Evolutionary conservation across 2,113 vertebrate species (phyloP).

Genomic region (Oreamnos americanus): DNA sequence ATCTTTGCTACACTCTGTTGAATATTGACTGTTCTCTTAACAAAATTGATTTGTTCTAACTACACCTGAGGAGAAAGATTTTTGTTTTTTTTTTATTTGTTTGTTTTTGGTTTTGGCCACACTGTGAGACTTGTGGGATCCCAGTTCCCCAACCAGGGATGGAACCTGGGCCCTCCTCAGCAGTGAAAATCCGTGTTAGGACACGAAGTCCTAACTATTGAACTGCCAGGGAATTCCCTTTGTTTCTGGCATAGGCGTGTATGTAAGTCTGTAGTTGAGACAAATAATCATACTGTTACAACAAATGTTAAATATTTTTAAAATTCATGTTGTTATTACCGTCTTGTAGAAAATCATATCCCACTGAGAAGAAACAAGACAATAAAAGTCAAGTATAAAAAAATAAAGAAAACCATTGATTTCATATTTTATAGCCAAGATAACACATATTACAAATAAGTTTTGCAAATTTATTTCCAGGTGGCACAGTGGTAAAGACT

Average conservation of each 20-base stretch:
- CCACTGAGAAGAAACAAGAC: neutral
- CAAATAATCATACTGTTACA: neutral
- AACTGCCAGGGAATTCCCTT: neutral
- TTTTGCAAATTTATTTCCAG: neutral
- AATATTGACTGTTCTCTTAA: neutral
- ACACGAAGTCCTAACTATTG: neutral
- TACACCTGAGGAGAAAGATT: neutral
- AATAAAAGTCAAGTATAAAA: constrained; percentile 24
- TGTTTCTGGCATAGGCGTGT: neutral
- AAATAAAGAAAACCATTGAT: neutral
- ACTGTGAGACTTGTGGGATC: neutral
- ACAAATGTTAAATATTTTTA: constrained; percentile 11
- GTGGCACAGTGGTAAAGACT: neutral
- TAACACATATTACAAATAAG: neutral
- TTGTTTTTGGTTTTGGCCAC: neutral
- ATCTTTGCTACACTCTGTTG: constrained; percentile 2
- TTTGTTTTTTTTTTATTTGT: neutral
- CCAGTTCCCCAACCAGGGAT: neutral
- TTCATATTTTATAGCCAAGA: neutral
- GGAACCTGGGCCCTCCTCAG: neutral
- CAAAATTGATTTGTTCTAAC: neutral
- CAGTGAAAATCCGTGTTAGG: neutral
- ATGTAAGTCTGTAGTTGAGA: neutral
- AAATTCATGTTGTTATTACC: neutral
- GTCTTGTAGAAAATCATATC: neutral